Evolutionary conservation across 2,888 invertebrate genomes (phyloP).

Genomic region (Polia nebulosa): DNA sequence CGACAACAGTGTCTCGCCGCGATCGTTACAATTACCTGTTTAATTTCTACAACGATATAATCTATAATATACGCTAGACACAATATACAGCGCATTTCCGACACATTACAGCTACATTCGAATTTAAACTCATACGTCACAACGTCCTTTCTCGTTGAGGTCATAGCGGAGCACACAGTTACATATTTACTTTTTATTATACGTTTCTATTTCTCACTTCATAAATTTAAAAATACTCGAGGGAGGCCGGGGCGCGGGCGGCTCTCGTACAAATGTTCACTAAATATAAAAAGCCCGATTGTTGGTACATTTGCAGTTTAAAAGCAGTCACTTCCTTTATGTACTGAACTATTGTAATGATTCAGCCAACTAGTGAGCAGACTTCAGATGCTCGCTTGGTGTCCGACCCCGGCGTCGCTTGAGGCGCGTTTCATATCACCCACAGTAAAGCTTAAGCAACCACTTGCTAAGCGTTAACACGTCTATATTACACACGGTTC

Average conservation of each 20-base stretch:
- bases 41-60: conserved; percentile 80
- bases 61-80: conserved; percentile 80
- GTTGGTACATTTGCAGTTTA: conserved; percentile 17
- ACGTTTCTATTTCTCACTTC: conserved; percentile 63
- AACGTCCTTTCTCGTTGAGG: conserved; percentile 80
- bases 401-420: conserved; percentile 20
- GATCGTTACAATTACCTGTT: conserved; percentile 70
- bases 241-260: conserved; percentile 25
- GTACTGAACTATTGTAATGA: background rate
- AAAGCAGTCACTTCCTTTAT: background rate
- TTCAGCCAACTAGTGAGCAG: background rate
- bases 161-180: conserved; percentile 71
- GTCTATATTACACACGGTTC: conserved; percentile 63
- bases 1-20: conserved; percentile 76
- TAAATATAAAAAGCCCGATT: conserved; percentile 33
- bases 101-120: conserved; percentile 77
- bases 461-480: conserved; percentile 60
- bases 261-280: conserved; percentile 12
- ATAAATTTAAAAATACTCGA: conserved; percentile 60
- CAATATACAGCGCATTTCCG: conserved; percentile 81
- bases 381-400: background rate
- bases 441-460: conserved; percentile 64
- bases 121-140: conserved; percentile 72
- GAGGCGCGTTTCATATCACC: conserved; percentile 49
- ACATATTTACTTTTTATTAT: conserved; percentile 58